Evolutionary conservation across 2,113 vertebrate genomes (phyloP).

Genomic region (Leptobrachium ailaonicum): DNA sequence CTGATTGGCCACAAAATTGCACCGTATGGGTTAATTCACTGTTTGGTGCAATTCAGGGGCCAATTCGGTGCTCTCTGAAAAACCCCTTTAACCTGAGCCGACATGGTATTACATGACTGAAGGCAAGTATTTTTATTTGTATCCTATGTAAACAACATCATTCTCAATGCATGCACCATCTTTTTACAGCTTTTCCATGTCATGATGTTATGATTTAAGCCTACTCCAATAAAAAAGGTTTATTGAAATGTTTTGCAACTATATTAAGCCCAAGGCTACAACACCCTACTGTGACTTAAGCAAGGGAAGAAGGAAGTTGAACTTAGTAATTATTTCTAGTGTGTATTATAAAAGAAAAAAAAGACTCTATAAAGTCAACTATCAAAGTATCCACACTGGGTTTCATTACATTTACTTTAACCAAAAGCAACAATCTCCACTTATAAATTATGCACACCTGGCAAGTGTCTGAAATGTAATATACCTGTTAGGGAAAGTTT

Average conservation of each 20-base stretch:
- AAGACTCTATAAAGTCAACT: not conserved
- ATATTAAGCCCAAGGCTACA: not conserved
- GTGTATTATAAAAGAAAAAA: conserved; percentile 25
- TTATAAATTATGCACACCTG: conserved; percentile 40
- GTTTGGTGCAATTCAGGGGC: too few species aligned
- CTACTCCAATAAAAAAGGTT: too few species aligned
- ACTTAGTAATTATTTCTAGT: conserved; percentile 19
- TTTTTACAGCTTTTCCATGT: too few species aligned
- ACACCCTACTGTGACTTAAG: conserved; percentile 7
- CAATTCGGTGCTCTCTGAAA: too few species aligned
- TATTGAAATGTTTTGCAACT: not conserved
- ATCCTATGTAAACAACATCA: too few species aligned
- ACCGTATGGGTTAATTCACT: too few species aligned
- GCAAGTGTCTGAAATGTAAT: conserved; percentile 41
- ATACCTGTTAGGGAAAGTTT: conserved; percentile 46
- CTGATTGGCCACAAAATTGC: too few species aligned
- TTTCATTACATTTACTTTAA: conserved; percentile 40
- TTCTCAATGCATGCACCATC: too few species aligned
- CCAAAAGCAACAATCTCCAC: conserved; percentile 28
- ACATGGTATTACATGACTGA: too few species aligned
- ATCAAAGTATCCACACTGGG: conserved; percentile 27
- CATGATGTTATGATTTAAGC: too few species aligned
- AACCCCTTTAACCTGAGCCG: too few species aligned
- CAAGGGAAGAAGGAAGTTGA: conserved; percentile 12
- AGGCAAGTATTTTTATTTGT: too few species aligned